Evolutionary conservation across 1,140 invertebrate species (phyloP).

Genomic region (Liolophura sinensis): DNA sequence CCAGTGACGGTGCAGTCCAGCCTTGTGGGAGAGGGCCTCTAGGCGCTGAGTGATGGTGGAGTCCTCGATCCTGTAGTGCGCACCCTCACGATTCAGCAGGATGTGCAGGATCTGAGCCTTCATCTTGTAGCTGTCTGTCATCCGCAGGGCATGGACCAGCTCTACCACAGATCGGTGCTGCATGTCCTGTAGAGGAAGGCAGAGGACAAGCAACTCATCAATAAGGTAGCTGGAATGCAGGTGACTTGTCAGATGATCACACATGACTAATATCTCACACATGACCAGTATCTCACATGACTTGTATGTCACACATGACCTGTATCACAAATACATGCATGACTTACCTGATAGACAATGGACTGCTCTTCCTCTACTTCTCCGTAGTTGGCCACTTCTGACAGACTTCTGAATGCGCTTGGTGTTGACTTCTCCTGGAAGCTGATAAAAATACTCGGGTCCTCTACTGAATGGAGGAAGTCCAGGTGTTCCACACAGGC

Average conservation of each 20-base stretch:
- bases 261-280: no score
- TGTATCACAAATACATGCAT: no score
- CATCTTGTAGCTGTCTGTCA: constrained; percentile 73
- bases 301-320: no score
- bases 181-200: constrained; percentile 47
- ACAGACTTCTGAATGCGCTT: constrained; percentile 81
- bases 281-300: no score
- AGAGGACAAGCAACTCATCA: no score
- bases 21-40: constrained; percentile 79
- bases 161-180: constrained; percentile 58
- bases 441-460: constrained; percentile 69
- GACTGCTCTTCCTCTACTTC: constrained; percentile 70
- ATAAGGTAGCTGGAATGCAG: no score
- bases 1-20: constrained; percentile 83
- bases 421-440: not conserved
- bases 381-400: constrained; percentile 82
- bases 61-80: constrained; percentile 73
- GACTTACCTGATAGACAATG: constrained; percentile 6
- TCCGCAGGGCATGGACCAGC: constrained; percentile 34
- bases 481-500: constrained; percentile 77
- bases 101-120: constrained; percentile 85
- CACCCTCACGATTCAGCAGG: constrained; percentile 80
- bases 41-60: constrained; percentile 73
- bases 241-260: no score
- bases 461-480: constrained; percentile 81